Percentiles rank a stretch among this genome's conserved stretches.
phyloP scores from a whole-genome alignment of 1,140 invertebrate species.

The Pseudobourletiella spinata region DNA sequence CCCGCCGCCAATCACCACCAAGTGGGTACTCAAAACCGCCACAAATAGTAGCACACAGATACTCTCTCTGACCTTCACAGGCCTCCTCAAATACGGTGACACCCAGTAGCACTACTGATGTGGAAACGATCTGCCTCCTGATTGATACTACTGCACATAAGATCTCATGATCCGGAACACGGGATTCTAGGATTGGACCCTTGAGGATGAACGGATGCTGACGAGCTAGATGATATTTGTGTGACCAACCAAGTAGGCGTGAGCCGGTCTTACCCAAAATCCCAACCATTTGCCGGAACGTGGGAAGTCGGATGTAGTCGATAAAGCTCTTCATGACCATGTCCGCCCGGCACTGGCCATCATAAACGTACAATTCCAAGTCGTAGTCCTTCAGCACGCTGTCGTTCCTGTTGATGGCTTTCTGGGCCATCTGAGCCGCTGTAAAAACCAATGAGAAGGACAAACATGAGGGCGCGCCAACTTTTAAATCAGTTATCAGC shows the following conservation, averaged over 20 bases:
- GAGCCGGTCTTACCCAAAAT: constrained; percentile 50
- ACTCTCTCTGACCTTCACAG: too few species aligned
- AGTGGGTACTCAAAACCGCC: too few species aligned
- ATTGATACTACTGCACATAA: too few species aligned
- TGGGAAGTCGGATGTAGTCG: constrained; percentile 53
- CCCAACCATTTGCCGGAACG: constrained; percentile 52
- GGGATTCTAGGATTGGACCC: not conserved
- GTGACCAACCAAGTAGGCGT: not conserved
- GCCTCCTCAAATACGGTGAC: too few species aligned
- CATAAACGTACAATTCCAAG: constrained; percentile 39
- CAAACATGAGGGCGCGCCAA: too few species aligned
- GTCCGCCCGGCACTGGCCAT: constrained; percentile 65
- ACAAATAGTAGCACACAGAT: too few species aligned
- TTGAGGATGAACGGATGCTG: not conserved
- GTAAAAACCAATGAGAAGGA: constrained; percentile 32
- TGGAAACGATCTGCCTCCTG: too few species aligned
- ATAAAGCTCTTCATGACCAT: constrained; percentile 70
- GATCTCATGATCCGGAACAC: too few species aligned
- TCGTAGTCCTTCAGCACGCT: constrained; percentile 53
- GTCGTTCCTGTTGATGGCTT: constrained; percentile 55
- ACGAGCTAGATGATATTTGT: not conserved
- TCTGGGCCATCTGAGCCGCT: constrained; percentile 56
- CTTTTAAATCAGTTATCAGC: too few species aligned
- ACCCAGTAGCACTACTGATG: too few species aligned
- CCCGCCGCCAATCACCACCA: too few species aligned